phyloP scores from a whole-genome alignment of 2,113 vertebrate genomes.

The Colius striatus region DNA sequence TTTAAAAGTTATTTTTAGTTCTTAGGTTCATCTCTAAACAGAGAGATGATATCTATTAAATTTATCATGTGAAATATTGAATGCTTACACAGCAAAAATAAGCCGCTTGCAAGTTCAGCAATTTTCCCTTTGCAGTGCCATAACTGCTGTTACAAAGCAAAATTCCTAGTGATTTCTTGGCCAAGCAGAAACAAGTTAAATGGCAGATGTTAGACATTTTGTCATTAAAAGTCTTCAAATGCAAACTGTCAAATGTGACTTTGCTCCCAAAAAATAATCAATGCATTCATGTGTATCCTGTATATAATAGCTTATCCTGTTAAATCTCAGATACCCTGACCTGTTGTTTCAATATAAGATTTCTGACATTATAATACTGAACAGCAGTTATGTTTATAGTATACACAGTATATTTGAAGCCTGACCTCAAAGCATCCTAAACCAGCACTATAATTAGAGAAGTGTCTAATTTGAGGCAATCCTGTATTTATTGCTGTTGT shows the following conservation, averaged over 20 bases:
- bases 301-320: background rate
- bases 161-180: background rate
- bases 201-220: background rate
- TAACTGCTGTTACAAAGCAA: background rate
- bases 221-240: background rate
- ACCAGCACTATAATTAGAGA: background rate
- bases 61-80: background rate
- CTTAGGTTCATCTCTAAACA: background rate
- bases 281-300: accelerated
- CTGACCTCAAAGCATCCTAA: background rate
- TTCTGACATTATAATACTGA: background rate
- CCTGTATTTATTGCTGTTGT: background rate
- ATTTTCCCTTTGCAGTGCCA: background rate
- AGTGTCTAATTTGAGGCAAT: background rate
- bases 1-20: constrained; percentile 14
- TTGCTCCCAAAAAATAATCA: background rate
- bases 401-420: background rate
- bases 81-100: constrained; percentile 54
- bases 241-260: background rate
- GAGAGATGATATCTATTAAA: constrained; percentile 1
- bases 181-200: background rate
- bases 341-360: background rate
- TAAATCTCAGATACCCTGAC: background rate
- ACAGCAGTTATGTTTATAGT: background rate
- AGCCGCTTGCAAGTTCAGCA: constrained; percentile 55